Percentiles rank a stretch among this genome's conserved stretches.
phyloP scores from a whole-genome alignment of 2,888 invertebrate species.

The Lasioglossum vierecki region DNA sequence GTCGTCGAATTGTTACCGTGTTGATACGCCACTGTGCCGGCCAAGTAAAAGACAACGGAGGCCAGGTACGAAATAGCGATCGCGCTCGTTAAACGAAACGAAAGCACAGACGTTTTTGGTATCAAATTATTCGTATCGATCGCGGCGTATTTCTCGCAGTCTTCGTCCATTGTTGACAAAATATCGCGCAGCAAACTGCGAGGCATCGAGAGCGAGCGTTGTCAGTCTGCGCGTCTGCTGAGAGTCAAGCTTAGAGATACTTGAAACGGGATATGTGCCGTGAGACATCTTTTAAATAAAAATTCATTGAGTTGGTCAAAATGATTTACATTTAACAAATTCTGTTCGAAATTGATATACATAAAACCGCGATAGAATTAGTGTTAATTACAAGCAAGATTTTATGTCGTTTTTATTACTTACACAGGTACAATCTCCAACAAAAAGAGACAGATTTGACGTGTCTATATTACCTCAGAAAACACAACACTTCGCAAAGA shows the following conservation, averaged over 20 bases:
- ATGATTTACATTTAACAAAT: no score
- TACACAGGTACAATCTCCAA: neutral
- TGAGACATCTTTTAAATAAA: no score
- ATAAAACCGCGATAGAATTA: no score
- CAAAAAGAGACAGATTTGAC: neutral
- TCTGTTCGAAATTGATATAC: no score
- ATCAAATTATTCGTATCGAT: constrained; percentile 35
- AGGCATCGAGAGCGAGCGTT: neutral
- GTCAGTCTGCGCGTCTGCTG: neutral
- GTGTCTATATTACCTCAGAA: neutral
- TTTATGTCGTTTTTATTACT: neutral
- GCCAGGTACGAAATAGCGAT: constrained; percentile 17
- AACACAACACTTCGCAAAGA: neutral
- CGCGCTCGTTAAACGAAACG: constrained; percentile 33
- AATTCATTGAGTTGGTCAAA: no score
- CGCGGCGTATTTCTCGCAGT: constrained; percentile 39
- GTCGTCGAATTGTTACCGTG: neutral
- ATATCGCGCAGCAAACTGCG: constrained; percentile 40
- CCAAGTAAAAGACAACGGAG: constrained; percentile 5
- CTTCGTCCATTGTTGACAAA: constrained; percentile 40
- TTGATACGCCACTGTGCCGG: constrained; percentile 8
- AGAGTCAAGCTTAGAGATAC: neutral
- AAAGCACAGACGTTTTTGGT: constrained; percentile 25
- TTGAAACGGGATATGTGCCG: neutral
- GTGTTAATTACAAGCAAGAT: no score